Evolutionary conservation across 2,113 vertebrate genomes (phyloP), one percentile per base, ranked within the genome.

Genomic region (Gymnocephalus cernua): DNA sequence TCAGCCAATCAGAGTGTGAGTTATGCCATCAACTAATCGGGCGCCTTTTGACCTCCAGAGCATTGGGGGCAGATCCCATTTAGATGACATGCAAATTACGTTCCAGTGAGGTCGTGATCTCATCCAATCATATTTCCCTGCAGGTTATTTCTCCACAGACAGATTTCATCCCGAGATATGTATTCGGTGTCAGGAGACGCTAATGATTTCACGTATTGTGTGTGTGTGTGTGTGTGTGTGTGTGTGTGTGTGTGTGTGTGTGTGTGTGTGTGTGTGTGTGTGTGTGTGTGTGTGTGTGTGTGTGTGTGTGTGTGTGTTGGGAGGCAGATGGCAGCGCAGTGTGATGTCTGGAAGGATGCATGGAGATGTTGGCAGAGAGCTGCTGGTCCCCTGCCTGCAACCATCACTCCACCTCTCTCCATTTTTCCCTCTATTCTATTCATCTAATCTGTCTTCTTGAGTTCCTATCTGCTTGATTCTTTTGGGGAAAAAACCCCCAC

Each of bases 261-360:
- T 53, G 79, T 44, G 64, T 56, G 64, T 32, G 41, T 54, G 72
- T 59, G 51, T 57, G 47, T 45, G 72, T 50, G 71, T 51, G 53
- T 59, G 45, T 18, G 63, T 62, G 47, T 50, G 61, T 83, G 85
- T 72, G 62, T 44, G 53, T 48, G 67, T 57, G 47, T 50, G n/a
- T 4, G 50, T 66, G 61, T 59, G 61, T 61, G 61, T 67, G 67
- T 77, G 71, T 48, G 70, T 29, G 61, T 51, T 69, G 81, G 44
- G 87, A 83, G 92, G 90, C 93, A 94, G 93, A 94, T 94, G 93
- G 93, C 85, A 83, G 88, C 93, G 4, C 93, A 91, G 92, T 92
- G 85, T 93, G 93, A 88, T 86, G 92, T 93, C 93, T 93, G 93
- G 89, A 90, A 88, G 93, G 93, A 90, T 92, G 91, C 90, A 92